phyloP scores from a whole-genome alignment of 1,140 invertebrate species.

The Zaprionus africanus region DNA sequence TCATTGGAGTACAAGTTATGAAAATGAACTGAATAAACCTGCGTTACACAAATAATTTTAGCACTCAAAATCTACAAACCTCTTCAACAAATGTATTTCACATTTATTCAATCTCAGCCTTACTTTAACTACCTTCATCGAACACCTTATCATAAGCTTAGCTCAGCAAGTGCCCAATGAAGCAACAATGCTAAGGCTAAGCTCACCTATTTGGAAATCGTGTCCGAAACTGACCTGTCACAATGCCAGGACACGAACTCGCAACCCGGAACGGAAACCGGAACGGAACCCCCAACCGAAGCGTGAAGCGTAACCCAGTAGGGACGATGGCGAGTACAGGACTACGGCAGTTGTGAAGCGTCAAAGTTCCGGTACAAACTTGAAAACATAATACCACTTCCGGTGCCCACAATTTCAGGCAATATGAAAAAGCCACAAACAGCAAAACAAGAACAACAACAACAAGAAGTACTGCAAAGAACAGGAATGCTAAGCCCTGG shows the following conservation, averaged over 20 bases:
- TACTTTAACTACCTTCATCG: not conserved
- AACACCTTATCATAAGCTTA: not conserved
- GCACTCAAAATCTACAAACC: too few relatives aligned
- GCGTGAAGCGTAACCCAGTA: slow-evolving; percentile 35
- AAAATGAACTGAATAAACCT: too few relatives aligned
- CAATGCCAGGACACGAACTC: slow-evolving; percentile 22
- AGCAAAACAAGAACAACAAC: slow-evolving; percentile 34
- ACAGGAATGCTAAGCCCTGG: slow-evolving; percentile 49
- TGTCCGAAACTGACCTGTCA: slow-evolving; percentile 51
- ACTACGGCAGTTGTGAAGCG: slow-evolving; percentile 53
- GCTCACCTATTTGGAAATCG: slow-evolving; percentile 24
- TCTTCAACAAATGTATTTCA: too few relatives aligned
- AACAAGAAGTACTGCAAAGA: slow-evolving; percentile 12
- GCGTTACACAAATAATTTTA: too few relatives aligned
- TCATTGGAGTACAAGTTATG: too few relatives aligned
- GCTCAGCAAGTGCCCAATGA: slow-evolving; percentile 1
- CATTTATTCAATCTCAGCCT: not conserved
- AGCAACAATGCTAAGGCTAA: slow-evolving; percentile 24
- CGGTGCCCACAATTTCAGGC: slow-evolving; percentile 78
- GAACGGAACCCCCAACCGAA: slow-evolving; percentile 8
- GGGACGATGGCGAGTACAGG: slow-evolving; percentile 1
- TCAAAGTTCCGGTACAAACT: slow-evolving; percentile 70
- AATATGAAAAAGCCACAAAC: slow-evolving; percentile 78
- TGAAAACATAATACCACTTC: slow-evolving; percentile 80
- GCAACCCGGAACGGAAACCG: slow-evolving; percentile 1